phyloP scores from a whole-genome alignment of 2,888 invertebrate species.

The Lithophane semibrunnea region DNA sequence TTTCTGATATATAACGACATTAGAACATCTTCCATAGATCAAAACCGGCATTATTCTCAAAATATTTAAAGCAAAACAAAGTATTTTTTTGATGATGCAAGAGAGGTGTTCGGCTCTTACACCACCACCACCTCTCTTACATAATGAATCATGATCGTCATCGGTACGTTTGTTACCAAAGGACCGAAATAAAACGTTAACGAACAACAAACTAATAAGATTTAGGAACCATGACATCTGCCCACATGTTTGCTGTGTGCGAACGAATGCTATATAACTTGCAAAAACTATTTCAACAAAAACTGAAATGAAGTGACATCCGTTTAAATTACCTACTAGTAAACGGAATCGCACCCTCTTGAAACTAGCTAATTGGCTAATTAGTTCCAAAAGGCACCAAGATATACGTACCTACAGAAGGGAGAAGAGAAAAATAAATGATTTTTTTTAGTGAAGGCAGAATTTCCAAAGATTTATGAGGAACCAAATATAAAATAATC shows the following conservation, averaged over 20 bases:
- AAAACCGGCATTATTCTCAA: not conserved
- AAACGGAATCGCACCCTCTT: constrained; percentile 32
- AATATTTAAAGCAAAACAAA: not conserved
- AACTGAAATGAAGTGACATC: constrained; percentile 38
- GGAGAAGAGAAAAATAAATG: not conserved
- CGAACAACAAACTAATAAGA: constrained; percentile 12
- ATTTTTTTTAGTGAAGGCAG: not conserved
- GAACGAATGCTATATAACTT: constrained; percentile 1
- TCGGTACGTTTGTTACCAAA: not conserved
- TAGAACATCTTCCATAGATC: no score
- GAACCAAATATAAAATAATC: constrained; percentile 1
- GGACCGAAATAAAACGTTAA: not conserved
- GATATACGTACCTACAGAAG: not conserved
- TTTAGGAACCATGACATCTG: constrained; percentile 13
- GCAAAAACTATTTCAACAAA: constrained; percentile 33
- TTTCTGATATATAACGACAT: not conserved
- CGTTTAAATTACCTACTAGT: constrained; percentile 14
- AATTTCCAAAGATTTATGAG: not conserved
- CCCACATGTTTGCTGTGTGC: constrained; percentile 14
- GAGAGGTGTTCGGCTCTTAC: not conserved
- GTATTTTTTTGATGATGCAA: not conserved
- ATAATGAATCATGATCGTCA: no score
- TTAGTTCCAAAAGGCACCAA: constrained; percentile 34
- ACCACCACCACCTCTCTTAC: no score
- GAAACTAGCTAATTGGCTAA: constrained; percentile 50